These are phyloP conservation scores for Oostethus manadensis DNA, from an alignment of 2,113 vertebrate genomes.

Conservation along the genomic window DNA sequence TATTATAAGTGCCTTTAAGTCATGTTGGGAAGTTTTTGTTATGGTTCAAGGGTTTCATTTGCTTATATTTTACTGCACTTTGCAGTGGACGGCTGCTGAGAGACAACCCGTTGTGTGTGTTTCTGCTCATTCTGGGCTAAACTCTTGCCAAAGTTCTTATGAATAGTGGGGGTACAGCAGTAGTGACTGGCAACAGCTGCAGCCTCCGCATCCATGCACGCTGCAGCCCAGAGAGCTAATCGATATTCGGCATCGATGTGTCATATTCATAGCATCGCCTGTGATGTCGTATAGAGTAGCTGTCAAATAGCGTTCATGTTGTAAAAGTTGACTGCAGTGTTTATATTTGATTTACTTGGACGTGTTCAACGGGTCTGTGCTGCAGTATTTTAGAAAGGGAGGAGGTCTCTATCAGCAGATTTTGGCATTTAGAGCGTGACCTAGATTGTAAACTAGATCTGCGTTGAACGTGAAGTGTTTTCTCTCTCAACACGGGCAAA, in stretches of 20 bases:
- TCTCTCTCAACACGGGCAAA: not conserved
- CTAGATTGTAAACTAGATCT: slow-evolving; percentile 45
- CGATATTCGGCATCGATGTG: slow-evolving; percentile 35
- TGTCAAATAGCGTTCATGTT: slow-evolving; percentile 1
- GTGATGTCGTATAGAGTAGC: slow-evolving; percentile 29
- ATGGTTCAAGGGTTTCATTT: slow-evolving; percentile 1
- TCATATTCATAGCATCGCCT: slow-evolving; percentile 34
- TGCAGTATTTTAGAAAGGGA: not conserved
- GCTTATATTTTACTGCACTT: not conserved
- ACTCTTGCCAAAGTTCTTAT: no score
- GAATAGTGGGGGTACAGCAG: not conserved
- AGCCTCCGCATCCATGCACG: slow-evolving; percentile 25
- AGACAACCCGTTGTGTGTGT: no score
- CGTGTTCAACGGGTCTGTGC: no score
- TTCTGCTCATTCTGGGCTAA: no score
- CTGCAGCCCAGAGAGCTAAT: slow-evolving; percentile 28
- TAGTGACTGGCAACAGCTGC: slow-evolving; percentile 9
- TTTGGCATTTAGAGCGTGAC: slow-evolving; percentile 30
- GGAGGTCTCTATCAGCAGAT: not conserved
- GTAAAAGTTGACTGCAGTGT: not conserved
- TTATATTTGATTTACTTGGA: not conserved
- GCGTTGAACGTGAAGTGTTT: slow-evolving; percentile 19
- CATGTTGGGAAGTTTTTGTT: not conserved
- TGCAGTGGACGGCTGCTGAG: no score
- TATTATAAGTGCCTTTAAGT: slow-evolving; percentile 33